Evolutionary conservation across 2,113 vertebrate genomes (phyloP).

Genomic region (Hyperopisus bebe): DNA sequence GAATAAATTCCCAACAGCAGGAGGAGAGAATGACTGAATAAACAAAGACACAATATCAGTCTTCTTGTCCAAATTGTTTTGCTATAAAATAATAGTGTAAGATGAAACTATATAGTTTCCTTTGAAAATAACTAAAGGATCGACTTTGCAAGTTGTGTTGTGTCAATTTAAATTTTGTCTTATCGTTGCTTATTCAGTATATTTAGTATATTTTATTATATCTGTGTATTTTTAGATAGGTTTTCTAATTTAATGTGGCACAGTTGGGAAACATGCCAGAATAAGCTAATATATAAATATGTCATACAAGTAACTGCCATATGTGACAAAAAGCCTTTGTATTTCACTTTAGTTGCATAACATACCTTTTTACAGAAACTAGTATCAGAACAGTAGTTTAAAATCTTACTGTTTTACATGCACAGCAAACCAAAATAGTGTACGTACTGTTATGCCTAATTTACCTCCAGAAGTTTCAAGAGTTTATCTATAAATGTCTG

Average conservation of each 20-base stretch:
- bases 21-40: neutral
- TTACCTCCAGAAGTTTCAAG: neutral
- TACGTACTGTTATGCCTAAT: neutral
- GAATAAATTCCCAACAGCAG: neutral
- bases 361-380: neutral
- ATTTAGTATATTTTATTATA: neutral
- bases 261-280: neutral
- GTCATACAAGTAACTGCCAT: neutral
- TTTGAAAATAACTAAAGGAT: neutral
- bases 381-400: neutral
- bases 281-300: neutral
- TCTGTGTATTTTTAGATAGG: neutral
- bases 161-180: neutral
- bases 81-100: neutral
- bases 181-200: neutral
- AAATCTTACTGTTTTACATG: neutral
- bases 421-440: neutral
- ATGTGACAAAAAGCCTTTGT: neutral
- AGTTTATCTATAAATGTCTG: neutral
- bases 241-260: too few relatives aligned
- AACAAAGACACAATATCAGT: neutral
- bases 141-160: neutral
- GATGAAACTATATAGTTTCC: neutral
- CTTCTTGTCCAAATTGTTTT: neutral
- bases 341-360: neutral